Percentiles rank a stretch among this genome's conserved stretches.
Conservation (phyloP, 2,888 invertebrate genomes). For the Synanthedon tipuliformis region DNA sequence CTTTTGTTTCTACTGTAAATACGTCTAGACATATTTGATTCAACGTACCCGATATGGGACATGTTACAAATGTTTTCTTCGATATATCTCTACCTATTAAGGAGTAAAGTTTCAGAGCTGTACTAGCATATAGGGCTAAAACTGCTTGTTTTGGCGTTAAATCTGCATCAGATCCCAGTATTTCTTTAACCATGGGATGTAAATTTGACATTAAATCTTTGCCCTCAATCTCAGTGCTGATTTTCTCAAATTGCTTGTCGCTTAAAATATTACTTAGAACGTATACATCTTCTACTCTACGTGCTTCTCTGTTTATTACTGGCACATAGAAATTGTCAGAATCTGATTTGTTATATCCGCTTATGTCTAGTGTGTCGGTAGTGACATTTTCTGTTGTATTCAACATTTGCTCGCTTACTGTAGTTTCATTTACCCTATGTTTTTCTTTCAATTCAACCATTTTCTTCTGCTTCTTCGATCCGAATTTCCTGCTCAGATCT, state of each 20-base stretch:
- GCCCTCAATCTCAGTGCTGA: slow-evolving; percentile 31
- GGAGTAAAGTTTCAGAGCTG: slow-evolving; percentile 25
- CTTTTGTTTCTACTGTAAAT: slow-evolving; percentile 27
- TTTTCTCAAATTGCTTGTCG: slow-evolving; percentile 38
- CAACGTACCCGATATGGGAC: slow-evolving; percentile 32
- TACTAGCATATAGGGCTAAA: slow-evolving; percentile 37
- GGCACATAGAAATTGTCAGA: slow-evolving; percentile 59
- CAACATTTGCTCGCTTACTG: slow-evolving; percentile 70
- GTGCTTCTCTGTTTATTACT: slow-evolving; percentile 58
- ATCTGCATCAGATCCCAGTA: slow-evolving; percentile 14
- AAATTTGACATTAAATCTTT: slow-evolving; percentile 27
- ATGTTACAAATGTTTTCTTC: slow-evolving; percentile 32
- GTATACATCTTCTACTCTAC: slow-evolving; percentile 54
- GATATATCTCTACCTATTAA: slow-evolving; percentile 25
- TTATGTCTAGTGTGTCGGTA: slow-evolving; percentile 38
- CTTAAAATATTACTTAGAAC: slow-evolving; percentile 50
- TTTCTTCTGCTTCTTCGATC: slow-evolving; percentile 72
- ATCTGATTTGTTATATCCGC: slow-evolving; percentile 35
- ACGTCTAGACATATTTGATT: slow-evolving; percentile 36
- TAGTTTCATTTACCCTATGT: slow-evolving; percentile 68
- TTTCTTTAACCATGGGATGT: slow-evolving; percentile 24
- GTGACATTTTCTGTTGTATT: slow-evolving; percentile 52
- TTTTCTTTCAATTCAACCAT: slow-evolving; percentile 71
- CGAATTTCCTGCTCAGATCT: slow-evolving; percentile 72
- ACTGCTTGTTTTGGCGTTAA: slow-evolving; percentile 25